A percentile compares a stretch with the other conserved stretches of the same genome.
These are phyloP conservation scores for Orchestia grillus DNA, from an alignment of 1,140 invertebrate species.

Conservation along the genomic window DNA sequence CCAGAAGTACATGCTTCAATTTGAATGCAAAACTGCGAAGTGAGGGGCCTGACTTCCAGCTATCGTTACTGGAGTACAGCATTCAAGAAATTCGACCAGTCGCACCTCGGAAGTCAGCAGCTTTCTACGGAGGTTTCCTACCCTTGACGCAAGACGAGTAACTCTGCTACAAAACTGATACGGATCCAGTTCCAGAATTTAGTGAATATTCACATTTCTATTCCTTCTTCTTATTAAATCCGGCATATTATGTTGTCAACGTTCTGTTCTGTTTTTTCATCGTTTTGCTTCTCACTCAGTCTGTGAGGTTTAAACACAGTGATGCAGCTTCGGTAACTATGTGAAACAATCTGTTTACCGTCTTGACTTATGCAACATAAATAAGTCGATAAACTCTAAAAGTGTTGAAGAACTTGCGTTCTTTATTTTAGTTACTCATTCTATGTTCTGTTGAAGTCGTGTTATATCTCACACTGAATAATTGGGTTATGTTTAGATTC, in stretches of 20 bases:
- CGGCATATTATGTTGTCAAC: not conserved
- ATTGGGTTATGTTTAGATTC: not conserved
- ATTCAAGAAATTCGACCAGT: not conserved
- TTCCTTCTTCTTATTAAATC: not conserved
- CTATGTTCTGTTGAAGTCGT: not conserved
- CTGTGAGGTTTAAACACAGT: not conserved
- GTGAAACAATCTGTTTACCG: not conserved
- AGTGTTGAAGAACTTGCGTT: not conserved
- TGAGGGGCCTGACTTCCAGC: not conserved
- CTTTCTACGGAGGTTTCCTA: not conserved
- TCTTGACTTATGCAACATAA: not conserved
- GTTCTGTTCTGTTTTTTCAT: not conserved
- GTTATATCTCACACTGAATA: not conserved
- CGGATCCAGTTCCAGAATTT: not conserved
- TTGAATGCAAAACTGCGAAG: not conserved
- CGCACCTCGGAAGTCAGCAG: not conserved
- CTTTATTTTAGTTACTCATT: too few species aligned
- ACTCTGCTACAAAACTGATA: not conserved
- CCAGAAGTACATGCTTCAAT: too few species aligned
- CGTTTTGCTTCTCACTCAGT: not conserved
- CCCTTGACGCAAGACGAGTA: not conserved
- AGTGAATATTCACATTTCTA: not conserved
- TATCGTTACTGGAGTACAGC: not conserved
- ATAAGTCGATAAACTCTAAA: not conserved
- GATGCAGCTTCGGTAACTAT: not conserved